Percentiles rank a stretch among this genome's conserved stretches.
These are phyloP conservation scores for Halcyon senegalensis DNA, from an alignment of 2,113 vertebrate species.

Conservation along the genomic window DNA sequence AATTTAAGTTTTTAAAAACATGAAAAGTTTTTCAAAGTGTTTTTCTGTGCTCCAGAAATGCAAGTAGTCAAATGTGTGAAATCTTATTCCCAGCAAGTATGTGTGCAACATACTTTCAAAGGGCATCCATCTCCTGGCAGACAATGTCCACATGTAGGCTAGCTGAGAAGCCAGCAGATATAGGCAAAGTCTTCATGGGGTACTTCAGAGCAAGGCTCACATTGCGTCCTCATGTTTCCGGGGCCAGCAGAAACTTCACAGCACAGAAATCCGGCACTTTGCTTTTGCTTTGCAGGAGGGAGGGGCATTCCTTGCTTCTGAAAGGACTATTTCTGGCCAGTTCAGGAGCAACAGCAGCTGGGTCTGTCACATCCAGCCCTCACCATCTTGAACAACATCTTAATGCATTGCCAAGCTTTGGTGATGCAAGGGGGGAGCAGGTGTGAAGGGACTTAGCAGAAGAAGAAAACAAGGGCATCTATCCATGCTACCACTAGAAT, in stretches of 20 bases:
- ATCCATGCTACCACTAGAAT: neutral
- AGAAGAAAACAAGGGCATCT: neutral
- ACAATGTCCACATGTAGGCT: neutral
- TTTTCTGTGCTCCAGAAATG: neutral
- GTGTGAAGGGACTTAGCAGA: neutral
- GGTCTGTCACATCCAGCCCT: neutral
- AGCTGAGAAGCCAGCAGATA: conserved; percentile 3
- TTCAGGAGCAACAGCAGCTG: conserved; percentile 10
- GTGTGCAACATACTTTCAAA: neutral
- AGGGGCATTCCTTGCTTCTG: neutral
- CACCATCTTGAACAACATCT: neutral
- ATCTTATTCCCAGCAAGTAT: conserved; percentile 16
- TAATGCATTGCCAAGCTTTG: neutral
- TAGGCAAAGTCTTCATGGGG: neutral
- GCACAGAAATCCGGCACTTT: conserved; percentile 8
- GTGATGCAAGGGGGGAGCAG: neutral
- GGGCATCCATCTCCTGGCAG: conserved; percentile 23
- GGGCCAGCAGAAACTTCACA: neutral
- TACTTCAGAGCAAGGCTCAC: neutral
- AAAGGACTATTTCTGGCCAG: conserved; percentile 19
- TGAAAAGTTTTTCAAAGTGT: neutral
- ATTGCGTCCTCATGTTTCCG: neutral
- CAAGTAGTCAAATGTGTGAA: neutral
- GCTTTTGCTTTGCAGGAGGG: neutral
- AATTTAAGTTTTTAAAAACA: neutral